Evolutionary conservation across 2,888 invertebrate genomes (phyloP).

Genomic region (Eumerus sabulonum): DNA sequence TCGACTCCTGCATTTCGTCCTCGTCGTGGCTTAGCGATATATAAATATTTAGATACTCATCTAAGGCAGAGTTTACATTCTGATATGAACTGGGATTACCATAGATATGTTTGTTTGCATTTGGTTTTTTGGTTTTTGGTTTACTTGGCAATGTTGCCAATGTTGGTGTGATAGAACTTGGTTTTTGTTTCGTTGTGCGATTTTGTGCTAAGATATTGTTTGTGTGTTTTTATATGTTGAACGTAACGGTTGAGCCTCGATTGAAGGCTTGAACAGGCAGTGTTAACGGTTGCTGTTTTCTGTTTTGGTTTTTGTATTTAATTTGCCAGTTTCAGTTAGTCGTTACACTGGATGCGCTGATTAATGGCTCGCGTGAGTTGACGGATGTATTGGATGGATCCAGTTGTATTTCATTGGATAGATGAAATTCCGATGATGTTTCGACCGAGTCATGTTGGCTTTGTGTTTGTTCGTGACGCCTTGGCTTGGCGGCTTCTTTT

Average conservation of each 20-base stretch:
- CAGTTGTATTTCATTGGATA: slow-evolving; percentile 74
- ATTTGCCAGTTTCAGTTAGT: too few species aligned
- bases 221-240: slow-evolving; percentile 16
- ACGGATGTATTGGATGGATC: slow-evolving; percentile 78
- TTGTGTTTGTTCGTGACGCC: slow-evolving; percentile 82
- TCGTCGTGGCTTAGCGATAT: slow-evolving; percentile 17
- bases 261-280: slow-evolving; percentile 26
- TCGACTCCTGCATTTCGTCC: slow-evolving; percentile 9
- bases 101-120: slow-evolving; percentile 29
- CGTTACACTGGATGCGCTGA: slow-evolving; percentile 78
- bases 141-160: background rate
- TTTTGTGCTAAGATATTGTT: slow-evolving; percentile 32
- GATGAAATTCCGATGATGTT: slow-evolving; percentile 76
- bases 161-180: slow-evolving; percentile 5
- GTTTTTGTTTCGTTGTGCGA: slow-evolving; percentile 55
- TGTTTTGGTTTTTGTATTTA: background rate
- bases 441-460: slow-evolving; percentile 83
- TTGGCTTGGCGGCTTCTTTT: slow-evolving; percentile 75
- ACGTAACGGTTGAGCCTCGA: slow-evolving; percentile 2
- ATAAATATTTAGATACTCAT: slow-evolving; percentile 68
- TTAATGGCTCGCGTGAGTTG: slow-evolving; percentile 83
- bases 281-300: slow-evolving; percentile 21
- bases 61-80: slow-evolving; percentile 79
- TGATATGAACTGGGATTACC: slow-evolving; percentile 74
- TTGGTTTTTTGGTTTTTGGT: background rate